These are phyloP conservation scores for Lethocerus indicus DNA, from an alignment of 1,140 invertebrate species.

Conservation along the genomic window DNA sequence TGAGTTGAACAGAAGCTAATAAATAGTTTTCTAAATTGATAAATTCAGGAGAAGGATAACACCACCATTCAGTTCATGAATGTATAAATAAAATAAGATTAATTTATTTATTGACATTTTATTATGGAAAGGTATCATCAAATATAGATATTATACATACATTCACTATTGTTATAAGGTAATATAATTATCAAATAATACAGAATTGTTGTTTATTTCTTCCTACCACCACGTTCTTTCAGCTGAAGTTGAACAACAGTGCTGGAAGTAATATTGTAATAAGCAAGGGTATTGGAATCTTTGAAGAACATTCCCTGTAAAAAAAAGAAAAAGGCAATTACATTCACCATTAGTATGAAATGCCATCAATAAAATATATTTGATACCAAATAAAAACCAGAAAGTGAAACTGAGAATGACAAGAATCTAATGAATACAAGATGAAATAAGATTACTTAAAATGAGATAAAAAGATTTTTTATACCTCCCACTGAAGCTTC, in stretches of 20 bases:
- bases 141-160: too few species aligned
- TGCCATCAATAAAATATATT: conserved; percentile 1
- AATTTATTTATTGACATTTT: too few species aligned
- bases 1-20: too few species aligned
- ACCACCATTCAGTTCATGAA: too few species aligned
- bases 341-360: too few species aligned
- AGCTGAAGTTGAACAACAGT: conserved; percentile 75
- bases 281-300: conserved; percentile 87
- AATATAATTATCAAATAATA: too few species aligned
- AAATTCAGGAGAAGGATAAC: too few species aligned
- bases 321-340: conserved; percentile 16
- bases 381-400: conserved; percentile 6
- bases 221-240: conserved; percentile 94
- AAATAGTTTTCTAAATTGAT: too few species aligned
- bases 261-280: conserved; percentile 81
- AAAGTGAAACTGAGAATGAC: conserved; percentile 1
- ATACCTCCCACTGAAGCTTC: conserved; percentile 80
- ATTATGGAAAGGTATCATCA: too few species aligned
- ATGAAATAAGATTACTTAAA: too few species aligned
- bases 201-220: conserved; percentile 71
- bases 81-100: too few species aligned
- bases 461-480: conserved; percentile 14
- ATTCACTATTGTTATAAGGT: too few species aligned
- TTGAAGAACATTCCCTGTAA: conserved; percentile 93
- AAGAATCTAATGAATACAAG: not conserved